Evolutionary conservation across 1,140 invertebrate genomes (phyloP).

Genomic region (Pseudachorutes palmiensis): DNA sequence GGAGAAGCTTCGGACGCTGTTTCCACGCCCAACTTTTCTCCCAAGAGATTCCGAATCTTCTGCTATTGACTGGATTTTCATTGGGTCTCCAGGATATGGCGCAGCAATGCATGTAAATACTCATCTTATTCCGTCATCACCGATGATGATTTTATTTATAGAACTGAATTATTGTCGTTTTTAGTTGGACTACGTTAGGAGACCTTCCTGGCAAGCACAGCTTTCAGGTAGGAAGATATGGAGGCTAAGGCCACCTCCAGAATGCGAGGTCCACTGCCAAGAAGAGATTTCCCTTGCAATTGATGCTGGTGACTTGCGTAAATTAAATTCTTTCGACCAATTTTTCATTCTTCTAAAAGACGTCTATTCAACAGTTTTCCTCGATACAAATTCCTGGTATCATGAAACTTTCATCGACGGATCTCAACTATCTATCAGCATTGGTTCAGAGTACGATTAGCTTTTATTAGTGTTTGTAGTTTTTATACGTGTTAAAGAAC

Average conservation of each 20-base stretch:
- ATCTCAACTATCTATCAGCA: constrained; percentile 29
- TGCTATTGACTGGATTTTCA: constrained; percentile 84
- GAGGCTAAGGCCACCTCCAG: constrained; percentile 30
- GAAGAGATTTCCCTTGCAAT: constrained; percentile 25
- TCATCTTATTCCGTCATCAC: too few relatives aligned
- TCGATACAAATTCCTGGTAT: constrained; percentile 36
- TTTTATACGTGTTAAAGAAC: too few relatives aligned
- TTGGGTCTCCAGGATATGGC: constrained; percentile 74
- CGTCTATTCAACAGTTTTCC: constrained; percentile 30
- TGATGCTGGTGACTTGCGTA: constrained; percentile 34
- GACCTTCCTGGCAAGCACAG: constrained; percentile 36
- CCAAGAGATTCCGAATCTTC: constrained; percentile 70
- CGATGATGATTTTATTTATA: too few relatives aligned
- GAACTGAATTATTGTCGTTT: background rate
- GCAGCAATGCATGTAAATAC: constrained; percentile 77
- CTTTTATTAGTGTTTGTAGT: background rate
- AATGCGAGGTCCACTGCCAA: constrained; percentile 33
- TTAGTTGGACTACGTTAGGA: constrained; percentile 34
- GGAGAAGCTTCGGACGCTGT: constrained; percentile 46
- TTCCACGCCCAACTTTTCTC: constrained; percentile 49
- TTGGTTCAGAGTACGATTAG: constrained; percentile 37
- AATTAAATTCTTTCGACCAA: constrained; percentile 3
- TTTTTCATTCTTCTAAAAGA: too few relatives aligned
- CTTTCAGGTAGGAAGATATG: constrained; percentile 29
- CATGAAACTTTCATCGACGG: constrained; percentile 34